These are phyloP conservation scores for Fragum sueziense DNA, from an alignment of 2,888 invertebrate species.

Conservation along the genomic window DNA sequence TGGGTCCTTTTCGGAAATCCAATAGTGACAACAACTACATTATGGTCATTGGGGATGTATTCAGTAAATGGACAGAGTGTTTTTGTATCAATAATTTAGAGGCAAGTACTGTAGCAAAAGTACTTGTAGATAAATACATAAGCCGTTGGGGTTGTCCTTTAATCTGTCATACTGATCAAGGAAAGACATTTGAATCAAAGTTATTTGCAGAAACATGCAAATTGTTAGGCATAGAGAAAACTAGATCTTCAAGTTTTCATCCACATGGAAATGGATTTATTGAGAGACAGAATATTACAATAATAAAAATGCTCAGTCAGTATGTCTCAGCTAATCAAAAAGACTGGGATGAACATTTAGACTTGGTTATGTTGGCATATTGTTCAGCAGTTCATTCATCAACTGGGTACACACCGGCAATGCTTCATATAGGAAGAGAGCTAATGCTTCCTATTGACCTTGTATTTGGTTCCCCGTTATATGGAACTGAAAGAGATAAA, in stretches of 20 bases:
- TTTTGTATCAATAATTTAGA: slow-evolving; percentile 43
- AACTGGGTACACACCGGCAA: slow-evolving; percentile 49
- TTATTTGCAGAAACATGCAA: slow-evolving; percentile 53
- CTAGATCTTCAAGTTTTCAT: slow-evolving; percentile 44
- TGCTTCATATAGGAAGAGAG: slow-evolving; percentile 45
- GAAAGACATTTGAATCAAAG: slow-evolving; percentile 47
- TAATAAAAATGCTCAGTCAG: slow-evolving; percentile 44
- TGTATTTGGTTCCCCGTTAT: slow-evolving; percentile 23
- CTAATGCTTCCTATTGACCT: slow-evolving; percentile 42
- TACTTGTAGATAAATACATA: slow-evolving; percentile 47
- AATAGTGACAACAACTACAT: background rate
- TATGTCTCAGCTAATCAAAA: slow-evolving; percentile 41
- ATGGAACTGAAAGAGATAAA: slow-evolving; percentile 24
- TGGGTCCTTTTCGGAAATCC: slow-evolving; percentile 28
- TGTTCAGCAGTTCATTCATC: slow-evolving; percentile 50
- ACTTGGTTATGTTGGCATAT: slow-evolving; percentile 55
- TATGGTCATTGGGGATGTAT: slow-evolving; percentile 19
- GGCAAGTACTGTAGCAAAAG: slow-evolving; percentile 52
- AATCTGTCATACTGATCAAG: slow-evolving; percentile 53
- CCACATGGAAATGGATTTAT: slow-evolving; percentile 56
- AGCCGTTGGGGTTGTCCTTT: slow-evolving; percentile 48
- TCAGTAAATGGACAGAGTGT: slow-evolving; percentile 28
- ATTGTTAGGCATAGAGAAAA: slow-evolving; percentile 52
- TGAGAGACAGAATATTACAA: slow-evolving; percentile 44
- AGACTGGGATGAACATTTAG: slow-evolving; percentile 55